Evolutionary conservation across 2,888 invertebrate genomes (phyloP).

Genomic region (Himalopsyche kuldschensis): DNA sequence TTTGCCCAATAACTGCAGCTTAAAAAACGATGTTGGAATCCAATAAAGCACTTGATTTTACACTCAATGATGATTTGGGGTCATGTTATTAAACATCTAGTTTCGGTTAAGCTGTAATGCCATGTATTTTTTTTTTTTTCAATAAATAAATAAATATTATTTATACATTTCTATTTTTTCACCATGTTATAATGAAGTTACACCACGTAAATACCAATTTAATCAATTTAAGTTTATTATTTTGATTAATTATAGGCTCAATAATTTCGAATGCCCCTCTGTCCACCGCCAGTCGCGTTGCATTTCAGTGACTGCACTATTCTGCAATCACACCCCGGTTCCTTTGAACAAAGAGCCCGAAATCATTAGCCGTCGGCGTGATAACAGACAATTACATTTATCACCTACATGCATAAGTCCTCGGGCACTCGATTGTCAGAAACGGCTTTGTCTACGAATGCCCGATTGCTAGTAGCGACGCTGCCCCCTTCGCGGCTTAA

Average conservation of each 20-base stretch:
- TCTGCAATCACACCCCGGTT: conserved; percentile 11
- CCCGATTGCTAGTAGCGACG: neutral
- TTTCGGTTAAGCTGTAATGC: no score
- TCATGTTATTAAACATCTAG: no score
- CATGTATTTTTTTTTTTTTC: no score
- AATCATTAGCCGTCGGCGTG: conserved; percentile 15
- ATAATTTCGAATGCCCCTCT: neutral
- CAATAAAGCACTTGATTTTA: no score
- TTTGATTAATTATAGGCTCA: neutral
- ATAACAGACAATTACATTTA: conserved; percentile 11
- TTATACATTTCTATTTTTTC: no score
- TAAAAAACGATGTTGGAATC: no score
- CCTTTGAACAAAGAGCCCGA: neutral
- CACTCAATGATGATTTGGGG: no score
- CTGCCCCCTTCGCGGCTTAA: neutral
- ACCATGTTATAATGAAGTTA: no score
- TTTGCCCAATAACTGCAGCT: no score
- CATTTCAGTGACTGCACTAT: neutral
- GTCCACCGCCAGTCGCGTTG: neutral
- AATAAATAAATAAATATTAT: no score
- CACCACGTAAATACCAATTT: no score
- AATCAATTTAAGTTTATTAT: no score
- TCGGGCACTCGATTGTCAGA: neutral
- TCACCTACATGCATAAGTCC: conserved; percentile 10
- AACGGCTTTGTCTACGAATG: neutral